Conservation (phyloP, 2,888 invertebrate genomes). For the Alsophila aescularia region DNA sequence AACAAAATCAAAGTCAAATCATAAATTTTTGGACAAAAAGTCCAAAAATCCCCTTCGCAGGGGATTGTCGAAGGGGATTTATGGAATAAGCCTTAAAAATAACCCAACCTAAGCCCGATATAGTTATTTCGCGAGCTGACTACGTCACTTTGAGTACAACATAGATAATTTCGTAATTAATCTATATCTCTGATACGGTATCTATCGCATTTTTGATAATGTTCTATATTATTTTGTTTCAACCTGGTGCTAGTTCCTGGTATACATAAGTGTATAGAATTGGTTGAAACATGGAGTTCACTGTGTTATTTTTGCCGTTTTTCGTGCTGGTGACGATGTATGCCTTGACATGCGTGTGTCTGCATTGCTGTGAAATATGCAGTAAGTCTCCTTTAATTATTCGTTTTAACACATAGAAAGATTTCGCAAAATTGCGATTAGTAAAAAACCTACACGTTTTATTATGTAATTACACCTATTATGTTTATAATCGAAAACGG, state of each 20-base stretch:
- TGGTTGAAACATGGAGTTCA: slow-evolving; percentile 44
- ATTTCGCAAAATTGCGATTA: too few species aligned
- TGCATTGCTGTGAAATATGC: slow-evolving; percentile 58
- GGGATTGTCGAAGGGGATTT: too few species aligned
- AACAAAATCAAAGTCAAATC: too few species aligned
- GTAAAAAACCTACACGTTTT: too few species aligned
- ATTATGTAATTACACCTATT: too few species aligned
- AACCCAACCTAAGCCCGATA: too few species aligned
- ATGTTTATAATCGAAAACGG: too few species aligned
- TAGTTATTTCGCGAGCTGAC: background rate
- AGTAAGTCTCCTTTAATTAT: slow-evolving; percentile 48
- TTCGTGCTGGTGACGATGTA: slow-evolving; percentile 52
- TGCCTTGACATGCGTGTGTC: slow-evolving; percentile 55
- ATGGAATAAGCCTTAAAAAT: too few species aligned
- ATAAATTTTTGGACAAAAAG: too few species aligned
- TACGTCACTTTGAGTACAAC: background rate
- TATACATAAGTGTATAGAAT: slow-evolving; percentile 4
- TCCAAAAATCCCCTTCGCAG: too few species aligned
- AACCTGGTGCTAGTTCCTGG: background rate
- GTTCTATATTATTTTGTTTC: slow-evolving; percentile 22
- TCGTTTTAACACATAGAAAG: too few species aligned
- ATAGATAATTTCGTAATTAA: slow-evolving; percentile 8
- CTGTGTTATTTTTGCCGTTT: slow-evolving; percentile 48
- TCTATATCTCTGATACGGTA: slow-evolving; percentile 19
- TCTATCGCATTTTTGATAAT: slow-evolving; percentile 31